Evolutionary conservation across 2,888 invertebrate species (phyloP), one percentile per base, ranked within the genome.

Genomic region (Ichneumon xanthorius): DNA sequence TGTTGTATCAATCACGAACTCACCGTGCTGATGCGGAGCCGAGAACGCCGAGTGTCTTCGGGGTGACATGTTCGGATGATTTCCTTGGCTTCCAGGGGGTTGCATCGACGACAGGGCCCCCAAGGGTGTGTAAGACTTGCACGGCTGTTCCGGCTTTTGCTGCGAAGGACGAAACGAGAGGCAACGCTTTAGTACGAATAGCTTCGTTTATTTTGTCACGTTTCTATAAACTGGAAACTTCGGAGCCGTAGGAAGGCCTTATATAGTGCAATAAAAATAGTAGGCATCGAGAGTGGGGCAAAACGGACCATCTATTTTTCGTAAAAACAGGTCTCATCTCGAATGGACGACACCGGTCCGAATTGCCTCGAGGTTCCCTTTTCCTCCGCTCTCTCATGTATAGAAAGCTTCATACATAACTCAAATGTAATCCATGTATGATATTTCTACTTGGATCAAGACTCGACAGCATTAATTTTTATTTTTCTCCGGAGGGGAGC

Each of bases 81-180:
- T 93, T 86, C 91, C 92, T 45, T 94, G 92, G 87, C 94, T 95
- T 33, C 96, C 97, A 0, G 97, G 96, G n/a, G 98, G 98, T 94
- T 97, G 96, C 98, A 98, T 98, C 90, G 97, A 97, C 53, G 97
- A 97, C 88, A 98, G 94, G 19, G 98, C 98, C 80, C 97, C 96
- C 87, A 98, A 95, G 5, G 98, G 98, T 65, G 98, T 97, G 94
- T 98, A 98, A 19, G 97, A 96, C 92, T 96, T 96, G 94, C 92
- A 94, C 37, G 95, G 95, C 85, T 93, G 93, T 84, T 94, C 94
- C 58, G 90, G 83, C 86, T 93, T 94, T 90, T 93, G 91, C 89
- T 90, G 79, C 19, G 70, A 81, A 73, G 53, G 82, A 70, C 45
- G 37, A 7, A 79, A 71, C 19, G 73, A 80, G 22, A 67, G 53